Evolutionary conservation across 2,888 invertebrate species (phyloP), one percentile per base, ranked within the genome.

Genomic region (Callyntrura guangdongensis): DNA sequence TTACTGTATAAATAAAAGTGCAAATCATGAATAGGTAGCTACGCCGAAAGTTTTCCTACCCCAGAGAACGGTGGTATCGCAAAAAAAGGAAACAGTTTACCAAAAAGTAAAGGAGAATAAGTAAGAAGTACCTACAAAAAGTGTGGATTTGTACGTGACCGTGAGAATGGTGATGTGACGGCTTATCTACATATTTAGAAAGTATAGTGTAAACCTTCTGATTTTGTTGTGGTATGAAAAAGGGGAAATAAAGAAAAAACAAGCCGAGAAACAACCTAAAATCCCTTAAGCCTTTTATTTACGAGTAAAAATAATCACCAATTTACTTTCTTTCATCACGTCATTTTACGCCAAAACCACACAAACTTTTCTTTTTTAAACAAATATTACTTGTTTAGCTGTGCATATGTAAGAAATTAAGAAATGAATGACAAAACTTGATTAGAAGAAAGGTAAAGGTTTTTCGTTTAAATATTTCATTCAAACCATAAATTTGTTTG

Each of bases 281-380:
- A 72, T 72, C 72, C 72, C 72, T 14, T 17, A 72, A 69, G 47
- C 72, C 72, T 72, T 72, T 72, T 72, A 72, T 72, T 72, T 72
- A 72, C 72, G 72, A 72, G 36, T 47, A 45, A 45, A 47, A 72
- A 72, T 72, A 72, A 72, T 72, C 47, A 72, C 72, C 72, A 72
- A 72, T 72, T 72, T 72, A 72, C 72, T 72, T 72, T 20, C 47
- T 72, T 72, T 72, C 72, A 72, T 17, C 72, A 72, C 72, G 72
- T 72, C 72, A 72, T 20, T 72, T 72, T 72, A 3, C 12, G n/a
- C 67, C n/a, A 4, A 69, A 36, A 69, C 67, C 67, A 36, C 67
- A 69, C 36, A 36, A 69, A 36, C 27, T 36, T 69, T 69, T 36
- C 17, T 69, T 25, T 69, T 0, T 36, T n/a, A 36, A 5, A 64